These are phyloP conservation scores for Nerophis ophidion DNA, from an alignment of 2,113 vertebrate species.

Conservation along the genomic window DNA sequence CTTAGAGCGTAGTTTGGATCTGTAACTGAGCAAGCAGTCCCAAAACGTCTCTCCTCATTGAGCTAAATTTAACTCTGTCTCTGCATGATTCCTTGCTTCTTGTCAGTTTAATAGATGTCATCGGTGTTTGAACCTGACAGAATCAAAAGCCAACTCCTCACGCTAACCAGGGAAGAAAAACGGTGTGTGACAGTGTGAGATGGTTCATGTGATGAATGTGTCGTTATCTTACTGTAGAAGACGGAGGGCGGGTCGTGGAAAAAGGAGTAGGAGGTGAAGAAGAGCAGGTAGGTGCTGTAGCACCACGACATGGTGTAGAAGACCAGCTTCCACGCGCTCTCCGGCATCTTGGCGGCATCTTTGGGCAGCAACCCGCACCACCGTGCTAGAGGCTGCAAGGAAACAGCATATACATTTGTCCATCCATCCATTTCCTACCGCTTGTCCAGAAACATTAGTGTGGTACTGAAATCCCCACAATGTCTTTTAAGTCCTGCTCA, in stretches of 20 bases:
- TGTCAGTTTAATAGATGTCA: too few species aligned
- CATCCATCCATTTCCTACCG: too few species aligned
- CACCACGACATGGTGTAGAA: slow-evolving; percentile 91
- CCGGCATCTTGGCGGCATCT: slow-evolving; percentile 93
- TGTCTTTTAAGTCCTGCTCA: too few species aligned
- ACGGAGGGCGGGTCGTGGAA: slow-evolving; percentile 87
- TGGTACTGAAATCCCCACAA: too few species aligned
- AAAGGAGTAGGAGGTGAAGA: slow-evolving; percentile 86
- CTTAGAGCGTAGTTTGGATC: too few species aligned
- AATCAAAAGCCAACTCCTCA: too few species aligned
- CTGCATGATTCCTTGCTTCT: too few species aligned
- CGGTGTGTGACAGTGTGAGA: not conserved
- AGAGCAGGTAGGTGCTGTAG: slow-evolving; percentile 88
- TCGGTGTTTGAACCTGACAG: too few species aligned
- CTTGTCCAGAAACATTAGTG: too few species aligned
- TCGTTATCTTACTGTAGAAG: slow-evolving; percentile 79
- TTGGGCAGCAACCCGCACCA: slow-evolving; percentile 80
- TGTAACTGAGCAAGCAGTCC: too few species aligned
- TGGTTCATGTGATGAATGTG: not conserved
- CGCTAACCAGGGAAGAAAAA: not conserved
- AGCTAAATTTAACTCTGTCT: too few species aligned
- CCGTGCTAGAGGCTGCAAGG: slow-evolving; percentile 79
- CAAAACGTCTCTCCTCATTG: too few species aligned
- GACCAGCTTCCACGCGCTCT: slow-evolving; percentile 95
- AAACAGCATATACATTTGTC: slow-evolving; percentile 9